phyloP scores from a whole-genome alignment of 2,888 invertebrate genomes.

The Agriopis leucophaearia region DNA sequence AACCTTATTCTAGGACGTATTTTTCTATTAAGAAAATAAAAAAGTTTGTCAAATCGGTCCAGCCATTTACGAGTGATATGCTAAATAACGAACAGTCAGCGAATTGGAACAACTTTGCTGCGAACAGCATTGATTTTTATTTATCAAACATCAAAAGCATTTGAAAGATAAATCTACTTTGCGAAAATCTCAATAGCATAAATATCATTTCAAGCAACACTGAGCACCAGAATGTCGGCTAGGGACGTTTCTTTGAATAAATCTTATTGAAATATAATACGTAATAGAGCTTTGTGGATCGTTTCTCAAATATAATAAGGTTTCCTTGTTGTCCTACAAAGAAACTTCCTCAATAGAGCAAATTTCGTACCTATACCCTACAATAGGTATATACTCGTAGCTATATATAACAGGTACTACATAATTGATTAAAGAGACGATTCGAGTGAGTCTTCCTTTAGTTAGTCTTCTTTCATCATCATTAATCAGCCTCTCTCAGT shows the following conservation, averaged over 20 bases:
- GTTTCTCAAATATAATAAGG: slow-evolving; percentile 7
- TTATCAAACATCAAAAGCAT: neutral
- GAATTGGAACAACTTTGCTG: too few relatives aligned
- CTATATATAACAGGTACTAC: neutral
- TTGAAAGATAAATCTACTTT: slow-evolving; percentile 1
- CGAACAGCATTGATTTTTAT: too few relatives aligned
- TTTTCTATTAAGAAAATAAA: too few relatives aligned
- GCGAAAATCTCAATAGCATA: slow-evolving; percentile 10
- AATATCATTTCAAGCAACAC: slow-evolving; percentile 24
- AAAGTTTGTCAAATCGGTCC: too few relatives aligned
- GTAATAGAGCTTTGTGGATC: slow-evolving; percentile 6
- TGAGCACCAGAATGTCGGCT: slow-evolving; percentile 16
- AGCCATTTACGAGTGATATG: too few relatives aligned
- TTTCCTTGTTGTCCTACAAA: neutral
- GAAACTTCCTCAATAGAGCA: neutral
- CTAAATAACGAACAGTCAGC: too few relatives aligned
- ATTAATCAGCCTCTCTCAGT: too few relatives aligned
- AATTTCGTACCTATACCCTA: neutral
- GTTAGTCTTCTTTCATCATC: too few relatives aligned
- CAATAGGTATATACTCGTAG: too few relatives aligned
- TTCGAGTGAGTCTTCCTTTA: too few relatives aligned
- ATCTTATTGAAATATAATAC: slow-evolving; percentile 23
- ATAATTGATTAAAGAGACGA: too few relatives aligned
- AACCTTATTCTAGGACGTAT: too few relatives aligned
- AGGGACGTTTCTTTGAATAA: slow-evolving; percentile 13